Evolutionary conservation across 2,113 vertebrate species (phyloP), one percentile per base, ranked within the genome.

Genomic region (Gymnobelideus leadbeateri): DNA sequence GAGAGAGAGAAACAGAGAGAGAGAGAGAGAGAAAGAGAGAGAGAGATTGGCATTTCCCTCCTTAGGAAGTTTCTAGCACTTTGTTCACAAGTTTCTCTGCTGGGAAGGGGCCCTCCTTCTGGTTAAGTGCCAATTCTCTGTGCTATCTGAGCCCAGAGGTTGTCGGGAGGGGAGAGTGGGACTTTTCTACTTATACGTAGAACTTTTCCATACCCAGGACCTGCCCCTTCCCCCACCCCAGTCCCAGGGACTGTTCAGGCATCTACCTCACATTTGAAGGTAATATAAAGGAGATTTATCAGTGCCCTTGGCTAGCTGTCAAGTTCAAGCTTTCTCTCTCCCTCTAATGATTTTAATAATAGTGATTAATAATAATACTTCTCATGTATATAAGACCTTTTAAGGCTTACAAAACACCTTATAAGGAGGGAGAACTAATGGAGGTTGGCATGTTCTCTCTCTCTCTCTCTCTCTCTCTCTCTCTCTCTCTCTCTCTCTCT

Each of bases 1-100:
- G 23, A 6, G 24, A 6, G 4, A 24, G 52, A 3, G 52, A 14
- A 19, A 2, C 0, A 10, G 11, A 8, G 11, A 10, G 3, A 51
- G 8, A 10, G 7, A 52, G 51, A 52, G 7, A 52, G 24, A 26
- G 24, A 55, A 14, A 55, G 54, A 26, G 23, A 25, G 24, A 55
- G 54, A 57, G 55, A 57, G 55, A 25, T 16, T 21, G 54, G 19
- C 1, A 25, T n/a, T n/a, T 51, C 84, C 19, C 89, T 8, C 24
- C 19, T 89, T 3, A 1, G 46, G 77, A 31, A 19, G 14, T 31
- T 31, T 31, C 28, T 91, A 47, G 25, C 52, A 31, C 46, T 54
- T 89, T 26, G 1, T 14, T 0, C 50, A 37, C 8, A 24, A 89
- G 54, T 25, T 47, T 90, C 77, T 84, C 23, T 28, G n/a, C 26